Base-by-base conservation (phyloP, 2,888 invertebrate genomes). In the Lepidonotus clava region DNA sequence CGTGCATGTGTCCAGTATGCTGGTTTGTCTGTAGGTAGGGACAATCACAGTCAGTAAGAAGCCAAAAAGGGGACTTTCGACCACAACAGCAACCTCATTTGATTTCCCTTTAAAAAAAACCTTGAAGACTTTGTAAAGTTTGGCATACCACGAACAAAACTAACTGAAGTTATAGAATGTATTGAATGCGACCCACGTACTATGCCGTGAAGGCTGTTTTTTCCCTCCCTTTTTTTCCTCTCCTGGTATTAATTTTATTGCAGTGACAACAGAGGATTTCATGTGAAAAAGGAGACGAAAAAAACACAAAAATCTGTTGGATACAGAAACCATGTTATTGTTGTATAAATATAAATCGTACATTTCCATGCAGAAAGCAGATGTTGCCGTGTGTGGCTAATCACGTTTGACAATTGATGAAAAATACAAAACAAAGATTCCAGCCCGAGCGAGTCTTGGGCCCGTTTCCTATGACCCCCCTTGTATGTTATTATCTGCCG, bases 381-480 rank as follows among this genome's bases (percentile, higher is more conserved):
- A 34, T 76, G 76, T 40, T 80, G 80, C 28, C 46, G 38, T 36
- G n/a, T 71, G 71, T 36, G 71, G 71, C 61, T 61, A 18, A 56
- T 61, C 28, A 24, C 71, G 71, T 71, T 71, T 71, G 34, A 71
- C 61, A 36, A 71, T 34, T 71, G 71, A 71, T 38, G n/a, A n/a
- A n/a, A n/a, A n/a, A n/a, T n/a, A n/a, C n/a, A n/a, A 11, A 51
- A 80, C 8, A 41, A 41, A 80, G 41, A 80, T 80, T 80, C 80
- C 80, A 80, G 80, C 18, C 80, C 46, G 80, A 80, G 80, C 80
- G 40, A 80, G 80, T 28, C 80, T 80, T 34, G 80, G 80, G 80
- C 80, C 80, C 1, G 32, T 40, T 80, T 46, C 80, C 40, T 61
- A 61, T 32, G 11, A 61, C 11, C 24, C 14, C n/a, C 34, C 34